Conservation (phyloP, 2,888 invertebrate species). For the Alitta virens region DNA sequence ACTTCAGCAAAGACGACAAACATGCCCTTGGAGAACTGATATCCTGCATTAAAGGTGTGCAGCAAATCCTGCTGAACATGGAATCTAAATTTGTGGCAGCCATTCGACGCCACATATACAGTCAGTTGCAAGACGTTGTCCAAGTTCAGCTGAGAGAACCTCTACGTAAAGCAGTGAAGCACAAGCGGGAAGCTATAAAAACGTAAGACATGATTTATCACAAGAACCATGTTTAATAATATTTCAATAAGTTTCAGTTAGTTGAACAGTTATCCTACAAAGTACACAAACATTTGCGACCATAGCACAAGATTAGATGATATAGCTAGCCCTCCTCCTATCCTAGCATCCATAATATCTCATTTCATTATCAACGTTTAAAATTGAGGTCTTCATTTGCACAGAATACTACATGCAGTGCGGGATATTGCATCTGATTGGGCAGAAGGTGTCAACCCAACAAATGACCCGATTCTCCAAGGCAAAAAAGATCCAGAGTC, state of each 20-base stretch:
- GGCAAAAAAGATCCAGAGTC: conserved; percentile 23
- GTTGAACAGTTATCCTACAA: too few species aligned
- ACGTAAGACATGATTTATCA: too few species aligned
- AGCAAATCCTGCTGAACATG: conserved; percentile 87
- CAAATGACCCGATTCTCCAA: conserved; percentile 17
- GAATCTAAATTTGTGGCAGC: conserved; percentile 92
- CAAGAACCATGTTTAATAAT: too few species aligned
- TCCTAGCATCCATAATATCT: too few species aligned
- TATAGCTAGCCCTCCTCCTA: too few species aligned
- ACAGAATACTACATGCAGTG: conserved; percentile 97
- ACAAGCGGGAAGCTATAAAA: conserved; percentile 80
- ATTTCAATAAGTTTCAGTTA: too few species aligned
- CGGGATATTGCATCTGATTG: conserved; percentile 69
- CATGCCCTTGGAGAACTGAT: conserved; percentile 96
- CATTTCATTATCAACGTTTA: too few species aligned
- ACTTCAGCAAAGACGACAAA: conserved; percentile 95
- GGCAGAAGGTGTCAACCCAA: background rate
- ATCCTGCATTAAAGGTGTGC: conserved; percentile 97
- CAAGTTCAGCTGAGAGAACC: conserved; percentile 86
- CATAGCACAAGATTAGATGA: too few species aligned
- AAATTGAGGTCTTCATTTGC: too few species aligned
- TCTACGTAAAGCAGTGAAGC: conserved; percentile 91
- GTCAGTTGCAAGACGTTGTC: conserved; percentile 94
- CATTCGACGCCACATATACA: conserved; percentile 86
- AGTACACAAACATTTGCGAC: too few species aligned